Evolutionary conservation across 2,797 vertebrate genomes (phyloP).

Genomic region (Crax fasciolata): DNA sequence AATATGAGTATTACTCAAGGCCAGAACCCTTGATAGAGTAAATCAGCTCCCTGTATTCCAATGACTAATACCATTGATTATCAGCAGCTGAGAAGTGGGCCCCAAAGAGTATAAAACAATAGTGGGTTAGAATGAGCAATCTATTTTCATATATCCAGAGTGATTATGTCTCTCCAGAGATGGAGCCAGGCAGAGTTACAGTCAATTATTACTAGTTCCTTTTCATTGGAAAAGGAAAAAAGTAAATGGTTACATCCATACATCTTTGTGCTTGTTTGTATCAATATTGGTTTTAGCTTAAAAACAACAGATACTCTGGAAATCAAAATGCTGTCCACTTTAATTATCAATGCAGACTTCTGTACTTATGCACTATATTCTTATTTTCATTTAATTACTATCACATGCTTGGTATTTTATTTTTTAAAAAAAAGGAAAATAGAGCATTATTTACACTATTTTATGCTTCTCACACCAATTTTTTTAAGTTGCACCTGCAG

Average conservation of each 20-base stretch:
- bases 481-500: slow-evolving; percentile 86
- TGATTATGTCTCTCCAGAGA: slow-evolving; percentile 64
- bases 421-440: neutral
- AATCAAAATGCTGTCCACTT: neutral
- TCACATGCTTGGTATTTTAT: slow-evolving; percentile 10
- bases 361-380: neutral
- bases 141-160: slow-evolving; percentile 73
- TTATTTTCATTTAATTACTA: slow-evolving; percentile 52
- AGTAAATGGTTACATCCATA: neutral
- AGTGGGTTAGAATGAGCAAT: slow-evolving; percentile 61
- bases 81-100: slow-evolving; percentile 30
- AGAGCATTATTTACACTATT: slow-evolving; percentile 74
- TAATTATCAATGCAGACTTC: neutral
- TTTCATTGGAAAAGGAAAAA: slow-evolving; percentile 32
- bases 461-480: slow-evolving; percentile 81
- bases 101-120: slow-evolving; percentile 64
- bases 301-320: slow-evolving; percentile 7
- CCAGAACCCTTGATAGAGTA: neutral
- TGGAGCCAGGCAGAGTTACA: slow-evolving; percentile 27
- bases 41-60: slow-evolving; percentile 27
- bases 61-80: slow-evolving; percentile 53
- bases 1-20: neutral
- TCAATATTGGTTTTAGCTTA: neutral
- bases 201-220: slow-evolving; percentile 55
- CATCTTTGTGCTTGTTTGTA: slow-evolving; percentile 25